These are phyloP conservation scores for Rhinogobius similis DNA, from an alignment of 2,113 vertebrate genomes.

Conservation along the genomic window DNA sequence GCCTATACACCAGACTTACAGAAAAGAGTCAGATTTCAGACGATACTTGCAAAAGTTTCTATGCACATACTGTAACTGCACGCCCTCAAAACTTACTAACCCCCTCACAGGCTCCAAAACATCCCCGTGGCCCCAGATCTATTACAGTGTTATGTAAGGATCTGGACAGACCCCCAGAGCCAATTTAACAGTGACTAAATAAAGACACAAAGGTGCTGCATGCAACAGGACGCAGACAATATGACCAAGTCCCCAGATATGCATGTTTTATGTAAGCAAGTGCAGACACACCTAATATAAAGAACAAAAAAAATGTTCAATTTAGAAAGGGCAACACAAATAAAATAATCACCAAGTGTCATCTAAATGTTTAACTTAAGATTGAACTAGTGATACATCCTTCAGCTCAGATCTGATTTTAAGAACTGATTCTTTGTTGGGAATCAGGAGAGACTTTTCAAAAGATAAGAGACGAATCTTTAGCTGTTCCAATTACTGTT, in stretches of 20 bases:
- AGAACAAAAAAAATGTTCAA: no score
- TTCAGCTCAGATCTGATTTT: no score
- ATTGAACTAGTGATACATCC: background rate
- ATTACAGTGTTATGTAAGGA: slow-evolving; percentile 67
- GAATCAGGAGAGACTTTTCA: no score
- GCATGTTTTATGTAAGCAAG: background rate
- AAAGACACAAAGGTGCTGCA: slow-evolving; percentile 28
- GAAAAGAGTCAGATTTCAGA: slow-evolving; percentile 20
- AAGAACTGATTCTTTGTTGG: no score
- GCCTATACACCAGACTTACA: slow-evolving; percentile 7
- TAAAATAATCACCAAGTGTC: no score
- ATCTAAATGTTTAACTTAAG: background rate
- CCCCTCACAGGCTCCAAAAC: slow-evolving; percentile 48
- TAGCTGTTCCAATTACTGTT: no score
- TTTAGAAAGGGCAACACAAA: no score
- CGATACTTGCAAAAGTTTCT: slow-evolving; percentile 12
- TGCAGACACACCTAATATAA: background rate
- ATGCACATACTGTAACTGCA: slow-evolving; percentile 21
- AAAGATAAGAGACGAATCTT: no score
- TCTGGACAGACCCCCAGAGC: slow-evolving; percentile 42
- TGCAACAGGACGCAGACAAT: slow-evolving; percentile 2
- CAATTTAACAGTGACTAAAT: slow-evolving; percentile 56
- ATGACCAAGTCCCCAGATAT: background rate
- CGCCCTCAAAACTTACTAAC: slow-evolving; percentile 25
- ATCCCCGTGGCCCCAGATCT: slow-evolving; percentile 53